phyloP scores from a whole-genome alignment of 2,797 vertebrate species.

The Pachyuromys duprasi region DNA sequence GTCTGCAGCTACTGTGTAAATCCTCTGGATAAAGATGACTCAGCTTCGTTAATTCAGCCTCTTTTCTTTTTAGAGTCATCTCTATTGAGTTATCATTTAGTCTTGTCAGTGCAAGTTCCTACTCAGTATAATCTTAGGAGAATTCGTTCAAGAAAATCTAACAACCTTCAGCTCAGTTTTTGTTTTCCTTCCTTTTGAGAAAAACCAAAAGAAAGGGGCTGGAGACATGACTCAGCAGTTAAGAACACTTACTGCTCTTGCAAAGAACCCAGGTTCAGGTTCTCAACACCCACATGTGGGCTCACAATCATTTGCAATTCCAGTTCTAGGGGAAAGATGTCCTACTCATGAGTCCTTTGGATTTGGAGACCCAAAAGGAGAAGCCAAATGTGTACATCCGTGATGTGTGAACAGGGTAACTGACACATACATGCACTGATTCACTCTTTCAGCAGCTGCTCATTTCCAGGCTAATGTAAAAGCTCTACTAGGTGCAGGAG shows the following conservation, averaged over 20 bases:
- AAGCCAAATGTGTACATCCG: neutral
- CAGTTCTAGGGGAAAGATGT: neutral
- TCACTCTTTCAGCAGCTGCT: neutral
- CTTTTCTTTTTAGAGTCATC: neutral
- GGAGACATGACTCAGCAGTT: neutral
- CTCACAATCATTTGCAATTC: neutral
- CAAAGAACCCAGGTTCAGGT: neutral
- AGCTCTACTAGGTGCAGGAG: accelerated
- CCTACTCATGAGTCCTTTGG: neutral
- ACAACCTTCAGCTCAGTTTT: neutral
- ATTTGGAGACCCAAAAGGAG: neutral
- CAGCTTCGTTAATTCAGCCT: neutral
- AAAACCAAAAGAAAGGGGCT: neutral
- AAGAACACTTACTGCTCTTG: neutral
- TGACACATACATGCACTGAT: neutral
- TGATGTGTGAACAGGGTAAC: neutral
- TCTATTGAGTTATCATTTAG: neutral
- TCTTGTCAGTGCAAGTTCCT: neutral
- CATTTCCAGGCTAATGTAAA: neutral
- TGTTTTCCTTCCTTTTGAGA: constrained; percentile 33
- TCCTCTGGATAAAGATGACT: constrained; percentile 42
- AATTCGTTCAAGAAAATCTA: neutral
- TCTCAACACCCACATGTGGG: neutral
- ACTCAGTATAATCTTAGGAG: neutral
- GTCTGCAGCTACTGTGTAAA: neutral